Conservation (phyloP, 2,113 vertebrate species). For the Melospiza melodia region DNA sequence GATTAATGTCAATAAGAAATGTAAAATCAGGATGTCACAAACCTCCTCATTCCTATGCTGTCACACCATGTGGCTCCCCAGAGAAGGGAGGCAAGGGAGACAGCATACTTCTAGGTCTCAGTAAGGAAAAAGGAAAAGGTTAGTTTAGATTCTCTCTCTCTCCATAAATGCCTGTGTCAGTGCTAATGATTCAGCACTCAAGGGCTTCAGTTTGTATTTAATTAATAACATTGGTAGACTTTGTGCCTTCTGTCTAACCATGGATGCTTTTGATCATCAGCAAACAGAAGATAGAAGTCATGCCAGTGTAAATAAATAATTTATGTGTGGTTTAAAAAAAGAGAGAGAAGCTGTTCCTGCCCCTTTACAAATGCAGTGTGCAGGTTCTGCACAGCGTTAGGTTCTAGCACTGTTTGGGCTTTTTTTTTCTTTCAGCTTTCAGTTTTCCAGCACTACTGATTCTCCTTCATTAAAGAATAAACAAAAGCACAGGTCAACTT, state of each 20-base stretch:
- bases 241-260: neutral
- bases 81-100: neutral
- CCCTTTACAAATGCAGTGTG: neutral
- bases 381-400: neutral
- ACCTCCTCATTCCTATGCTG: neutral
- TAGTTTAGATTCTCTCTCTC: neutral
- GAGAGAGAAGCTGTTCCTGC: neutral
- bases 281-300: neutral
- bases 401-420: neutral
- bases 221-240: neutral
- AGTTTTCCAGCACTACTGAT: neutral
- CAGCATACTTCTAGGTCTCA: neutral
- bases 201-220: neutral
- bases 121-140: neutral
- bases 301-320: neutral
- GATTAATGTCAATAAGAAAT: constrained; percentile 43
- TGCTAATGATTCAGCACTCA: neutral
- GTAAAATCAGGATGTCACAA: neutral
- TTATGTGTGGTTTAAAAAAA: neutral
- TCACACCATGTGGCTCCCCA: neutral
- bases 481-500: accelerated
- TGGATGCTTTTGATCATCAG: neutral
- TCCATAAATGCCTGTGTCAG: neutral
- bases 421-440: neutral
- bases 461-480: neutral